Conservation (phyloP, 2,113 vertebrate genomes). For the Tachysurus fulvidraco region DNA sequence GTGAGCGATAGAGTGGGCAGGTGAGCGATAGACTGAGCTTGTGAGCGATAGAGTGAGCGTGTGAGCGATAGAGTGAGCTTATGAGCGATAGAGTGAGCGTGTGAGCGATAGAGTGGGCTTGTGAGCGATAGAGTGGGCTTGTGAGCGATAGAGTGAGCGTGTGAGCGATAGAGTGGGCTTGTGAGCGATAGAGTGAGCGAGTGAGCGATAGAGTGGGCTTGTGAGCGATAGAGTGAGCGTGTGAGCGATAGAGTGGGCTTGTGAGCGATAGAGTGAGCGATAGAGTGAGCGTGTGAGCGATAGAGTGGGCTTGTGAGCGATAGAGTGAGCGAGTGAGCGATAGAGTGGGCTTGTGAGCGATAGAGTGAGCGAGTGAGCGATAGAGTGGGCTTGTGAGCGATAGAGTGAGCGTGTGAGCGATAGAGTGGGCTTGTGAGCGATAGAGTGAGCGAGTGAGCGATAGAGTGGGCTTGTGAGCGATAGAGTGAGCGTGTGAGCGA, state of each 20-base stretch:
- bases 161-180: background rate
- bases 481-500: background rate
- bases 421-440: background rate
- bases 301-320: background rate
- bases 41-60: too few relatives aligned
- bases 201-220: background rate
- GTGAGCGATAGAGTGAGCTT: too few relatives aligned
- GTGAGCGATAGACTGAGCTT: too few relatives aligned
- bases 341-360: background rate
- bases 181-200: background rate
- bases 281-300: background rate
- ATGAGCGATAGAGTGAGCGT: too few relatives aligned
- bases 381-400: background rate
- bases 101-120: background rate
- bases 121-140: background rate
- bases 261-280: background rate
- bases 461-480: background rate
- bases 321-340: background rate
- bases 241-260: background rate
- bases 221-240: background rate
- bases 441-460: background rate
- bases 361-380: background rate
- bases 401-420: background rate
- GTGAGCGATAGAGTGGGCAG: too few relatives aligned
- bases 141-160: background rate